These are phyloP conservation scores for Trematocara nigrifrons DNA, from an alignment of 2,113 vertebrate species.

Conservation along the genomic window DNA sequence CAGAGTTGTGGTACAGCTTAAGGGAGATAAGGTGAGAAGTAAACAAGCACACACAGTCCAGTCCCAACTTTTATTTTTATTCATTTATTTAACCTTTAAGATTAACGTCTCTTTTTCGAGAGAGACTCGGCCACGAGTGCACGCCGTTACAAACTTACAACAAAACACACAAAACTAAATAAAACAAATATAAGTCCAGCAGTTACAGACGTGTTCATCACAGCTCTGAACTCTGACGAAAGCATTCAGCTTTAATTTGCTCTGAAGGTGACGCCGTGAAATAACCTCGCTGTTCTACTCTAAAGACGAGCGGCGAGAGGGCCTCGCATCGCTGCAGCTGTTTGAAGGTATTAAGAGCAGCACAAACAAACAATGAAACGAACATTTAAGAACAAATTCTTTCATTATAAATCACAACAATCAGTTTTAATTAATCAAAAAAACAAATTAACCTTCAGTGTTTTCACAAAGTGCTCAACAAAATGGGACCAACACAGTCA, in stretches of 20 bases:
- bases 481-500: accelerated
- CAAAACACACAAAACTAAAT: accelerated
- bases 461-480: background rate
- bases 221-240: background rate
- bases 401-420: background rate
- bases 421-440: background rate
- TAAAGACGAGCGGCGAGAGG: background rate
- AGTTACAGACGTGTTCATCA: background rate
- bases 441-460: accelerated
- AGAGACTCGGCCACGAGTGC: accelerated
- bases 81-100: too few species aligned
- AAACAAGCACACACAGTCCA: too few species aligned
- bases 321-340: background rate
- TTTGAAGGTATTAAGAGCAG: background rate
- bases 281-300: background rate
- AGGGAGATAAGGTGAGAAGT: too few species aligned
- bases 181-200: background rate
- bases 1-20: background rate
- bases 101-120: background rate
- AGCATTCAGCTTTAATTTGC: background rate
- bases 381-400: background rate
- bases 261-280: background rate
- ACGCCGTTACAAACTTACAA: background rate
- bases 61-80: too few species aligned
- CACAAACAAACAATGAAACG: accelerated